Conservation (phyloP, 2,888 invertebrate genomes). For the Drosophila multiciliata region DNA sequence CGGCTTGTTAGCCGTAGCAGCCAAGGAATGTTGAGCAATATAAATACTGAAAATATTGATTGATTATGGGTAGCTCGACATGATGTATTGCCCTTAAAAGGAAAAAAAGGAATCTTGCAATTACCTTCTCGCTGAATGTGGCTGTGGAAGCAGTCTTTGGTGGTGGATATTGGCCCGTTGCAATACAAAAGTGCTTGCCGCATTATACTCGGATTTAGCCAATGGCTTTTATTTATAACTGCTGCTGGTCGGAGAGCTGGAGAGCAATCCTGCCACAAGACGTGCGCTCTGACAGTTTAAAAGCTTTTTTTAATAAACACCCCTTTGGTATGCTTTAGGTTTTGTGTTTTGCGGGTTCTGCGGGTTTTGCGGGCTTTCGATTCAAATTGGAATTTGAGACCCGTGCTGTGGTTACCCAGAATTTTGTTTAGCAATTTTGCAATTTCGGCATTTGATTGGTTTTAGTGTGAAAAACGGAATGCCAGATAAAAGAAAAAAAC, state of each 20-base stretch:
- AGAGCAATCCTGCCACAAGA: conserved; percentile 22
- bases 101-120: conserved; percentile 52
- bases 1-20: conserved; percentile 7
- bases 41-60: conserved; percentile 63
- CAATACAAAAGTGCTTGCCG: conserved; percentile 40
- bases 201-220: conserved; percentile 62
- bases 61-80: conserved; percentile 65
- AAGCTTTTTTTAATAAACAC: conserved; percentile 78
- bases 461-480: conserved; percentile 55
- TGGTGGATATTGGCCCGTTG: conserved; percentile 16
- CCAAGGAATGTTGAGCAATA: conserved; percentile 22
- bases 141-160: not conserved
- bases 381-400: conserved; percentile 23
- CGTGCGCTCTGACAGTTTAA: conserved; percentile 73
- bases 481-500: conserved; percentile 33
- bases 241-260: conserved; percentile 5
- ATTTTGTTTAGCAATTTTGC: conserved; percentile 56
- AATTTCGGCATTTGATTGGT: conserved; percentile 72
- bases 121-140: conserved; percentile 56
- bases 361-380: not conserved
- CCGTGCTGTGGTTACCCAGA: conserved; percentile 27
- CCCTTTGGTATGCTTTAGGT: conserved; percentile 30
- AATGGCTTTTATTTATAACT: conserved; percentile 71
- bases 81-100: conserved; percentile 68
- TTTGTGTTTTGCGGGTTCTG: conserved; percentile 12